Conservation (phyloP, 2,113 vertebrate species). For the Spilogale gracilis region DNA sequence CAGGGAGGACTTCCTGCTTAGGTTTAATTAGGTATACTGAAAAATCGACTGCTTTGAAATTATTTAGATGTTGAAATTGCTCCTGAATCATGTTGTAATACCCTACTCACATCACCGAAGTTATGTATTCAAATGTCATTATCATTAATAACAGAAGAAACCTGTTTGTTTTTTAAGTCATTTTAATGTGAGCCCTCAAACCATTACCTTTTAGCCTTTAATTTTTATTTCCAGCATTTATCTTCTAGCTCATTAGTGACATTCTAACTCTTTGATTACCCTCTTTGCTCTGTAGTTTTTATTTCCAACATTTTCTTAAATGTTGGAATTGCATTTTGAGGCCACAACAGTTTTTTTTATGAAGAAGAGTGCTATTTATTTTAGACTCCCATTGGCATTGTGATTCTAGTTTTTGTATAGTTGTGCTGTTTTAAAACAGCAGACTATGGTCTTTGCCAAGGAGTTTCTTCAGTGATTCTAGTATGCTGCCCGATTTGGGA, state of each 20-base stretch:
- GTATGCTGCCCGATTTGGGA: no score
- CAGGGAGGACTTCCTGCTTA: background rate
- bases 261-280: background rate
- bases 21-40: background rate
- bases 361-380: background rate
- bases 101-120: background rate
- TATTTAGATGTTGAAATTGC: constrained; percentile 24
- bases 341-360: background rate
- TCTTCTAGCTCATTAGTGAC: constrained; percentile 3
- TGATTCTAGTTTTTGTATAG: background rate
- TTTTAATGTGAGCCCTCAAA: constrained; percentile 12
- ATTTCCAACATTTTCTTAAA: background rate
- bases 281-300: constrained; percentile 18
- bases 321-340: background rate
- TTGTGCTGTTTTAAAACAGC: background rate
- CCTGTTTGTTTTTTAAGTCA: background rate
- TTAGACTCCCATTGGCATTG: background rate
- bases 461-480: background rate
- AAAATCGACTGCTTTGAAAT: constrained; percentile 8
- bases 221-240: background rate
- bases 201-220: background rate
- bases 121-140: background rate
- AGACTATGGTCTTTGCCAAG: background rate
- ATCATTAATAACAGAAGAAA: background rate
- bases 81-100: background rate